Base-by-base conservation (phyloP, 2,797 vertebrate species). In the Florisuga fusca region DNA sequence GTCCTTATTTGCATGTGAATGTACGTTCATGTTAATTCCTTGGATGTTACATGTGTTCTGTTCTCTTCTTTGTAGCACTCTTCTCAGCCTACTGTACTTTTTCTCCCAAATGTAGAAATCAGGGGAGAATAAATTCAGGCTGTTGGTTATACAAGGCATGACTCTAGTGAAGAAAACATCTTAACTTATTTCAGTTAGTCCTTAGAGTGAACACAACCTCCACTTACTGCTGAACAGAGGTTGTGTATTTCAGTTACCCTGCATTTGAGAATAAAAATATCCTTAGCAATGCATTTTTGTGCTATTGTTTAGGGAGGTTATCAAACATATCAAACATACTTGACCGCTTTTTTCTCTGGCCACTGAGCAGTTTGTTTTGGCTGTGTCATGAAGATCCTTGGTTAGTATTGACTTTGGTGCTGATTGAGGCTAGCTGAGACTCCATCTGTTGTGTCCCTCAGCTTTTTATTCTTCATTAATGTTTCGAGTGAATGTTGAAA, bases 321-420 rank as follows among this genome's bases (percentile, higher is more conserved):
- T 94, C 58, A 80, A 81, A 76, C 0, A 0, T 50, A 89, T 92
- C 81, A 87, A 69, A 48, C 81, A 63, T 63, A 26, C 76, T 80
- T 27, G 16, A 61, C 43, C 33, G 50, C 75, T 89, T 94, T 94
- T n/a, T 87, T 92, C 51, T 66, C 38, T 88, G 85, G 76, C 90
- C 63, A 51, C 45, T 62, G 54, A 59, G 58, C 27, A 29, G 76
- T 91, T 96, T 96, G 36, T 93, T 93, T 94, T 96, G 95, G 94
- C 94, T 67, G 6, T 9, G 51, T 38, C 2, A 0, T 20, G 69
- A 75, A 90, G 66, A 59, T 73, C 62, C 48, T 90, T 69, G 66
- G 66, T 78, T 93, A 81, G n/a, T n/a, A 29, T 48, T 66, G 94
- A 69, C 85, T 90, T 84, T 0, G 1, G 38, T 73, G 85, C 62